Base-by-base conservation (phyloP, 2,113 vertebrate species). In the Cynopterus brachyotis region DNA sequence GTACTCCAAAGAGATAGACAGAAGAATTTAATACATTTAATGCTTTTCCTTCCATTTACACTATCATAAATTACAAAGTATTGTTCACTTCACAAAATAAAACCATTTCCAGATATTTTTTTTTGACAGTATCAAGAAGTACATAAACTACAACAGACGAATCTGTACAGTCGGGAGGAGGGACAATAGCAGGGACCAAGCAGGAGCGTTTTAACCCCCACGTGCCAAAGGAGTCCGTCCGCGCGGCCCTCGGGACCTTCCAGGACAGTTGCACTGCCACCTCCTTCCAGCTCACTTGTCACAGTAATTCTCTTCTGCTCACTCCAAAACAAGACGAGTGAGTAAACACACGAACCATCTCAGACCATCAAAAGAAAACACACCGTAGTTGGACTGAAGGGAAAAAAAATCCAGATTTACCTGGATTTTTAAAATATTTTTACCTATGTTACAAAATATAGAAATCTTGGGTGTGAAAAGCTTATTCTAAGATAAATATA, bases 1-100 rank as follows among this genome's bases (percentile, higher is more conserved):
- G 78, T 28, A 78, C n/a, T 89, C 91, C 95, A 94, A 82, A 97
- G 96, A 59, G 91, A 98, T 88, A 98, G 97, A 98, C 98, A 96
- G 96, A 96, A 98, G 96, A 98, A 98, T 97, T 98, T 96, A 98
- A 98, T 98, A 98, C 97, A 98, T 98, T 98, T 99, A 98, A 98
- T 98, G 98, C 95, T 96, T 98, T 97, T 97, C 96, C 97, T 98
- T 99, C 98, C 98, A 98, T 99, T 98, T 98, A 98, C 98, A 98
- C 97, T 91, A 98, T 98, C 98, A 98, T 99, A 99, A 99, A 98
- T 99, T 99, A 99, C 99, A 99, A 99, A 99, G 98, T 98, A 98
- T 98, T 96, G 97, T 98, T 98, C 98, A 99, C 98, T 98, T 99
- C 98, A 99, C 98, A 99, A 99, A 99, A 99, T 99, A 99, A 99